Conservation (phyloP, 2,797 vertebrate genomes). For the Chelonia mydas region DNA sequence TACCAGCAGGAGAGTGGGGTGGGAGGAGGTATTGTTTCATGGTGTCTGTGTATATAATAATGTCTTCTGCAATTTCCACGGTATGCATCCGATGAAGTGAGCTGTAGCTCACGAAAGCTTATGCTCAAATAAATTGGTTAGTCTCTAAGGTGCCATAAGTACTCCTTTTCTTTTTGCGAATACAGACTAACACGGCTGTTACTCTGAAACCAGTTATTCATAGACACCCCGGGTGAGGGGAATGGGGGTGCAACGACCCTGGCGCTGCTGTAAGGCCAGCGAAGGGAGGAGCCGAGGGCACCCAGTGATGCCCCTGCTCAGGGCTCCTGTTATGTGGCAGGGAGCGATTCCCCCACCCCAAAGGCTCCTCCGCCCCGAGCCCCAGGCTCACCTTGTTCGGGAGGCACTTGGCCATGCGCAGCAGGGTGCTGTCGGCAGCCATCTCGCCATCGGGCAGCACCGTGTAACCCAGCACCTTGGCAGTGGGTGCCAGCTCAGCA, state of each 20-base stretch:
- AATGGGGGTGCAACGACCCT: background rate
- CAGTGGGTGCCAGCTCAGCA: background rate
- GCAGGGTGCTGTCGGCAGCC: background rate
- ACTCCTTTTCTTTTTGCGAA: too few species aligned
- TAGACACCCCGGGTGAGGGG: background rate
- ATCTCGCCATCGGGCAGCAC: conserved; percentile 5
- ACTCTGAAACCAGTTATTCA: background rate
- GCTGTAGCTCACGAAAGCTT: too few species aligned
- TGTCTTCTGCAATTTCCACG: too few species aligned
- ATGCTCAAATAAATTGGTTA: too few species aligned
- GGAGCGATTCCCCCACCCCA: background rate
- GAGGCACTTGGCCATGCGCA: conserved; percentile 13
- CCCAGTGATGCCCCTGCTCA: background rate
- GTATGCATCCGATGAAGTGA: too few species aligned
- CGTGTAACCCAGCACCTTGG: background rate
- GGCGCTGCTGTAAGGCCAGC: background rate
- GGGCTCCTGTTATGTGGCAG: background rate
- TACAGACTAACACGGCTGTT: too few species aligned
- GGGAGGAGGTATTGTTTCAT: too few species aligned
- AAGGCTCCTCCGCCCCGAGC: too few species aligned
- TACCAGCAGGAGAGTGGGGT: too few species aligned
- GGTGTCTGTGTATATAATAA: too few species aligned
- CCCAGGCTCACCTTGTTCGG: background rate
- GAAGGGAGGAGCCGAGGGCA: background rate
- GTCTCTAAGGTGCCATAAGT: too few species aligned